Evolutionary conservation across 2,888 invertebrate genomes (phyloP), one percentile per base, ranked within the genome.

Genomic region (Thumatha senex): DNA sequence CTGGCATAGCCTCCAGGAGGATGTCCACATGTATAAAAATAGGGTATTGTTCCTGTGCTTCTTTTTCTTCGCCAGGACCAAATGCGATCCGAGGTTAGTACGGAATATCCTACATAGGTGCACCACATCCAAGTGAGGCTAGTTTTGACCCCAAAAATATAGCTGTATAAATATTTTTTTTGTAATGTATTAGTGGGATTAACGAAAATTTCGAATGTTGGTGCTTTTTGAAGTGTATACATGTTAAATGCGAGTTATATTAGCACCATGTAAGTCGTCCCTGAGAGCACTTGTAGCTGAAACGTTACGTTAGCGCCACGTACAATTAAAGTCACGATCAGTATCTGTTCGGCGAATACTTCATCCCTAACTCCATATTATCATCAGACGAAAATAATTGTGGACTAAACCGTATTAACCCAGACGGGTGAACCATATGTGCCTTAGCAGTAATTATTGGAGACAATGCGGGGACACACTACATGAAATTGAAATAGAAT

Each of bases 261-360:
- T 7, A 10, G 45, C 52, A 24, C 9, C 78, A 85, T 88, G 78
- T 86, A 78, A 83, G 13, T 82, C 72, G 18, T 46, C 39, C 51
- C 38, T 51, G 40, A 33, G 42, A 58, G 58, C 77, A 81, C 76
- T 79, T 80, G 78, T 80, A 80, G 78, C 80, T 76, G 78, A 82
- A 82, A 83, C 82, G 81, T 86, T 81, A 79, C 84, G 83, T 88
- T 87, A 90, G 86, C 88, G 89, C 89, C 91, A 84, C 84, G 78
- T 89, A 85, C 89, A 89, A 90, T 90, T 90, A 89, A 86, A 86
- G 72, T 80, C 80, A 75, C 76, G 91, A 89, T 90, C 78, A 74
- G 82, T 89, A 89, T 89, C 90, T 85, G 86, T 89, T 88, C 88
- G 71, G 46, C 73, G 89, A 87, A 88, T 63, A 78, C 72, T 78